Conservation (phyloP, 1,140 invertebrate species). For the Saccostrea cuccullata region DNA sequence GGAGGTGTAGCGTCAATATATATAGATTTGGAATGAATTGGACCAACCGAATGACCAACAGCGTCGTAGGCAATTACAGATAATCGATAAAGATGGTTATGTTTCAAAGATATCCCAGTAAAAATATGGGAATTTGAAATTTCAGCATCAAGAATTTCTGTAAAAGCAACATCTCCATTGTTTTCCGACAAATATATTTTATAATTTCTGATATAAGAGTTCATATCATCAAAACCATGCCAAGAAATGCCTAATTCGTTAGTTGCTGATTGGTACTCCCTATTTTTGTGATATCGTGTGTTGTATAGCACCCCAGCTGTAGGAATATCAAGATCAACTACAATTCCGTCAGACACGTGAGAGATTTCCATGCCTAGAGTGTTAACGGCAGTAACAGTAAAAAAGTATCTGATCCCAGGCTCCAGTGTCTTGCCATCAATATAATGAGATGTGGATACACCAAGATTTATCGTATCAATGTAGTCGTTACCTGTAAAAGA, state of each 20-base stretch:
- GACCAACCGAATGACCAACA: background rate
- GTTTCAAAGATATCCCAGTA: background rate
- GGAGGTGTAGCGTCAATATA: background rate
- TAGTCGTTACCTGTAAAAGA: too few relatives aligned
- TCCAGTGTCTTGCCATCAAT: background rate
- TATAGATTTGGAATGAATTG: background rate
- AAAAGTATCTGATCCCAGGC: background rate
- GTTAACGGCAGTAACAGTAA: background rate
- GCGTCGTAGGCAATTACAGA: background rate
- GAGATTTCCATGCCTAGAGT: background rate
- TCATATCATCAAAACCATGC: constrained; percentile 18
- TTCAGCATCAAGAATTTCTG: background rate
- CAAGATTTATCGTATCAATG: too few relatives aligned
- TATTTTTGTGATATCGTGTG: background rate
- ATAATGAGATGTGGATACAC: too few relatives aligned
- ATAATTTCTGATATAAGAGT: background rate
- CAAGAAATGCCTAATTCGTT: background rate
- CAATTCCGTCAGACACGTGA: background rate
- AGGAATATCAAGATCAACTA: background rate
- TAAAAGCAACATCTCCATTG: background rate
- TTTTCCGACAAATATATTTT: background rate
- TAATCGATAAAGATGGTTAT: background rate
- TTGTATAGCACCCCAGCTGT: background rate
- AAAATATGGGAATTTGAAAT: background rate
- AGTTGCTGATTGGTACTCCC: background rate